A percentile compares a stretch with the other conserved stretches of the same genome.
These are phyloP conservation scores for Pogoniulus pusillus DNA, from an alignment of 2,797 vertebrate species.

Conservation along the genomic window DNA sequence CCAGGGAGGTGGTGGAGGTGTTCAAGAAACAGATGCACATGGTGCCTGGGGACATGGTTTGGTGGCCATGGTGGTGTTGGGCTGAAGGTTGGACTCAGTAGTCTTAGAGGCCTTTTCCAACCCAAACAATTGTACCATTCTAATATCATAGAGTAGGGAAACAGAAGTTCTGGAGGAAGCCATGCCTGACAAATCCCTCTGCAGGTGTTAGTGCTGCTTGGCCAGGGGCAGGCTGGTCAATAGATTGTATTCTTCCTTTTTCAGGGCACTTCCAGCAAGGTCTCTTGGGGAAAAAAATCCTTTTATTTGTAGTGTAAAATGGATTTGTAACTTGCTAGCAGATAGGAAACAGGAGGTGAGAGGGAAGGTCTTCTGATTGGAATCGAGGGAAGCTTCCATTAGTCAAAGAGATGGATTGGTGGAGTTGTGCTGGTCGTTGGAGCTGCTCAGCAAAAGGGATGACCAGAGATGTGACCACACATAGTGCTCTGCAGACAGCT, in stretches of 20 bases:
- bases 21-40: too few species aligned
- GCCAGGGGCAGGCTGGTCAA: neutral
- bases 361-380: neutral
- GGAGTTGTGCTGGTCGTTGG: neutral
- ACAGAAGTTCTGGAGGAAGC: neutral
- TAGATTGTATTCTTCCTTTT: neutral
- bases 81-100: too few species aligned
- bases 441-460: neutral
- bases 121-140: too few species aligned
- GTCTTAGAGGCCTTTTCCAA: too few species aligned
- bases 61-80: too few species aligned
- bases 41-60: too few species aligned
- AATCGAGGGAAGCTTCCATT: neutral
- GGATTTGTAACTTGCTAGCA: neutral
- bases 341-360: neutral
- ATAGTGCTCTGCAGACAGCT: neutral
- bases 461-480: neutral
- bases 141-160: neutral
- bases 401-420: neutral
- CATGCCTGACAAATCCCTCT: neutral
- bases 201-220: neutral
- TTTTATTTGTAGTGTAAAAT: neutral
- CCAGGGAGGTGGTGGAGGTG: too few species aligned
- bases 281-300: neutral
- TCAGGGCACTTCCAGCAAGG: neutral